Conservation (phyloP, 2,113 vertebrate genomes). For the Phylloscopus whistleri region DNA sequence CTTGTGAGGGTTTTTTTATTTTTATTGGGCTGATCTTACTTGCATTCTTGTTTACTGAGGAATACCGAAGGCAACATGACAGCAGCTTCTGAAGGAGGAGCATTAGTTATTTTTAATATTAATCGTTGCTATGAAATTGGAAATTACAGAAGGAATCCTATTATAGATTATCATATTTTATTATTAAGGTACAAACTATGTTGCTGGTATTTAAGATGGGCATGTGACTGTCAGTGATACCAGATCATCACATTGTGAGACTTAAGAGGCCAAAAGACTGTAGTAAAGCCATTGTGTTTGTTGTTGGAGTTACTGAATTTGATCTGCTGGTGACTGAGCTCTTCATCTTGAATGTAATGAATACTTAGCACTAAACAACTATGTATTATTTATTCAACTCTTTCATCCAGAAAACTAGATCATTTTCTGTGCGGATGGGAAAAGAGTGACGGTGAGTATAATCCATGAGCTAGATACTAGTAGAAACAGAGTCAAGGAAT, state of each 20-base stretch:
- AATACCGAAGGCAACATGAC: neutral
- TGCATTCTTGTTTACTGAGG: constrained; percentile 26
- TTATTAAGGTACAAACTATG: neutral
- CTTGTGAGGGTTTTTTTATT: neutral
- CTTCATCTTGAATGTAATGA: constrained; percentile 29
- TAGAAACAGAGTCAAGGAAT: neutral
- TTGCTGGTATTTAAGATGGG: neutral
- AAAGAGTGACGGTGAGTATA: neutral
- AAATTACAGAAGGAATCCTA: neutral
- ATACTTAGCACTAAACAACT: constrained; percentile 25
- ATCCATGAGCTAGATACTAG: neutral
- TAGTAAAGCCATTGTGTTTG: neutral
- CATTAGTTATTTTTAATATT: constrained; percentile 23
- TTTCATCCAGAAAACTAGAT: constrained; percentile 47
- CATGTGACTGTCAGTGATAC: neutral
- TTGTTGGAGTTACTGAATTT: constrained; percentile 46
- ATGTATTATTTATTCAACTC: constrained; percentile 64
- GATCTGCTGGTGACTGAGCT: constrained; percentile 31
- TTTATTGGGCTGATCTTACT: neutral
- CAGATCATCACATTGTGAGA: neutral
- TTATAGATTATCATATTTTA: neutral
- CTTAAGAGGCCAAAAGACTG: neutral
- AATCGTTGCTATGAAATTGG: neutral
- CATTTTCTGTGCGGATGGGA: constrained; percentile 12
- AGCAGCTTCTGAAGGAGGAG: neutral